These are phyloP conservation scores for Cryptus armator DNA, from an alignment of 2,888 invertebrate species.

Conservation along the genomic window DNA sequence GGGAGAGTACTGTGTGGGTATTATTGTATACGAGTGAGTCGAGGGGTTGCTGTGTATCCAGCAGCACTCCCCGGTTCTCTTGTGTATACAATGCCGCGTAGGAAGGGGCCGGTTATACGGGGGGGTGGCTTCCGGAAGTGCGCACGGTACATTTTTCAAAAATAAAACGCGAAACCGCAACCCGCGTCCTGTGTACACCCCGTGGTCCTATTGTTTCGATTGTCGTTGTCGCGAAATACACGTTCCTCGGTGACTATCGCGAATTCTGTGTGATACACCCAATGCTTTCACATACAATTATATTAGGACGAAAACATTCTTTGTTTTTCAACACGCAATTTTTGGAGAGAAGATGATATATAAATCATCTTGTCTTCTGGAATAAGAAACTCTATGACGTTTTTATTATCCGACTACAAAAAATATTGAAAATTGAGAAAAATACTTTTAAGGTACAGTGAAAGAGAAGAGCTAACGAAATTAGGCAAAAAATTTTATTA, in stretches of 20 bases:
- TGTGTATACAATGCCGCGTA: constrained; percentile 18
- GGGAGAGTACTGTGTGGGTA: constrained; percentile 58
- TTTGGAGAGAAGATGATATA: neutral
- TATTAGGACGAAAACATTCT: neutral
- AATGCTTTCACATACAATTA: constrained; percentile 18
- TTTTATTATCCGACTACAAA: too few relatives aligned
- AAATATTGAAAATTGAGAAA: neutral
- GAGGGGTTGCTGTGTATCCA: constrained; percentile 57
- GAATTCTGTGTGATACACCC: neutral
- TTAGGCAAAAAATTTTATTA: neutral
- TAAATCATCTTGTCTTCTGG: neutral
- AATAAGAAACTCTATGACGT: neutral
- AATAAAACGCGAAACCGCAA: constrained; percentile 81
- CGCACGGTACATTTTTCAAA: constrained; percentile 84
- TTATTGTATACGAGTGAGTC: constrained; percentile 54
- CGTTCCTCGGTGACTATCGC: constrained; percentile 11
- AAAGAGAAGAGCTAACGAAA: neutral
- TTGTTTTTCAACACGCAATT: neutral
- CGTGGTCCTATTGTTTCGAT: constrained; percentile 78
- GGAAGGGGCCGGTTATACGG: constrained; percentile 61
- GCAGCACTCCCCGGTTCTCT: neutral
- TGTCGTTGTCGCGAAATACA: constrained; percentile 68
- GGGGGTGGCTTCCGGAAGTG: constrained; percentile 81
- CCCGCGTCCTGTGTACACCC: constrained; percentile 71
- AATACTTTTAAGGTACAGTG: neutral